Evolutionary conservation across 1,140 invertebrate genomes (phyloP).

Genomic region (Nylanderia fulva): DNA sequence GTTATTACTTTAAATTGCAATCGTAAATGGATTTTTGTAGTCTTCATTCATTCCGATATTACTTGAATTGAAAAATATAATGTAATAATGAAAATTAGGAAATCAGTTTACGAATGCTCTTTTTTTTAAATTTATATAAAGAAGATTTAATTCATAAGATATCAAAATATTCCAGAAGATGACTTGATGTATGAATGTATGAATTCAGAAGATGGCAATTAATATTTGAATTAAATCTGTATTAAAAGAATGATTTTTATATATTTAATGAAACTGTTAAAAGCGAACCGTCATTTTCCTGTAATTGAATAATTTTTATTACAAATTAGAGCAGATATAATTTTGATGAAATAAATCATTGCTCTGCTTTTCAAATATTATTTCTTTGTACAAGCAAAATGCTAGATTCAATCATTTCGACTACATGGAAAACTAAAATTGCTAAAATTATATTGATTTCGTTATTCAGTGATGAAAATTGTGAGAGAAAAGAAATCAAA

Average conservation of each 20-base stretch:
- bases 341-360: constrained; percentile 1
- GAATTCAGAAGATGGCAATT: neutral
- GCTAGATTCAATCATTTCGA: neutral
- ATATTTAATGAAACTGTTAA: constrained; percentile 17
- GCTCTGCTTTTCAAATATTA: neutral
- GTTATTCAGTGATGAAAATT: constrained; percentile 19
- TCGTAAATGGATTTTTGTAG: neutral
- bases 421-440: neutral
- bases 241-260: constrained; percentile 12
- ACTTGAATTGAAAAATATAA: neutral
- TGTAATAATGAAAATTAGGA: neutral
- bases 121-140: neutral
- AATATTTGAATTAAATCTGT: neutral
- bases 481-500: neutral
- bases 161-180: neutral
- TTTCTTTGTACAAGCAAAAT: neutral
- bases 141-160: neutral
- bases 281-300: neutral
- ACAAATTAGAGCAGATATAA: neutral
- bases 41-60: neutral
- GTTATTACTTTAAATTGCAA: neutral
- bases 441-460: constrained; percentile 2
- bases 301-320: neutral
- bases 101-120: neutral
- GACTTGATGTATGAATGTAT: too few species aligned